Base-by-base conservation (phyloP, 2,888 invertebrate species). In the Salticus scenicus region DNA sequence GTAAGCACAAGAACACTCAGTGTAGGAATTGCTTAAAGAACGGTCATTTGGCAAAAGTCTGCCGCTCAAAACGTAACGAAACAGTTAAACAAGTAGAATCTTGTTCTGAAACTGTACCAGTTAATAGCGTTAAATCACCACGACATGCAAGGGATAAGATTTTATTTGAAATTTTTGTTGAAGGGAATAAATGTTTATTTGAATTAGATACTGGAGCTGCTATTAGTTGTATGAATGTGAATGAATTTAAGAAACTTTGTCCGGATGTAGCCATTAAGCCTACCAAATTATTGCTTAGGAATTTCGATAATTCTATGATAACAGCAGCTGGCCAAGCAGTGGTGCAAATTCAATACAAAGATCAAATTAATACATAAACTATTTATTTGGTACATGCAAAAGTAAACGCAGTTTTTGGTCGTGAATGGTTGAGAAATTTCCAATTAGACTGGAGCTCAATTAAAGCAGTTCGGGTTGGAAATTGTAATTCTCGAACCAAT, bases 31-130 rank as follows among this genome's bases (percentile, higher is more conserved):
- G 75, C 75, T 75, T 75, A 75, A 75, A 75, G 75, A 75, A 75
- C 75, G 75, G 75, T 42, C 75, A 75, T 75, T 75, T 75, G 75
- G 75, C 75, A 75, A 75, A 75, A 75, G 75, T 75, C 75, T 75
- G 75, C 75, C 75, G 75, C 66, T 75, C 75, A 75, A 75, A 75
- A 75, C 75, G 75, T 75, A 75, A 75, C 75, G 75, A 75, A 75
- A 75, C 75, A 75, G 75, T 75, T 75, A 75, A 75, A 75, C 75
- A 75, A 75, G 66, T 75, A 75, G 75, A 75, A 75, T 75, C 75
- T 75, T 75, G 66, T 75, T 75, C 42, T 75, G 75, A 75, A 75
- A 75, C 75, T 75, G 75, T 75, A 75, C 75, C 75, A 75, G 42
- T 75, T 75, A 75, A 75, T 75, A 75, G 75, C 75, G 66, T 75